These are phyloP conservation scores for Glyphotaelius pellucidus DNA, from an alignment of 2,888 invertebrate genomes.

Conservation along the genomic window DNA sequence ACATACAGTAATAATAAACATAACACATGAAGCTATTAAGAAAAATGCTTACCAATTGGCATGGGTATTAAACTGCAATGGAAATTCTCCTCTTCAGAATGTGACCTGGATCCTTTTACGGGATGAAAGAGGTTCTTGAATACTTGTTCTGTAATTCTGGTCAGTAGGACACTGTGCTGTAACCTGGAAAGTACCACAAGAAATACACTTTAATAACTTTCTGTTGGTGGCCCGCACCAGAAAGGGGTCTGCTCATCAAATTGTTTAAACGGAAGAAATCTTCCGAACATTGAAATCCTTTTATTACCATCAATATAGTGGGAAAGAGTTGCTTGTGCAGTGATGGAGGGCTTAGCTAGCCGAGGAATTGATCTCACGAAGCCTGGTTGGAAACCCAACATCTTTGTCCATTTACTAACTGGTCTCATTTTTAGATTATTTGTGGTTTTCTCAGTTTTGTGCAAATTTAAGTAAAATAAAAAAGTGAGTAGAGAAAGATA, in stretches of 20 bases:
- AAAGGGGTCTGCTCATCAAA: no score
- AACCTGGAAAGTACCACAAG: constrained; percentile 70
- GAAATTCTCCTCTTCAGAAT: constrained; percentile 56
- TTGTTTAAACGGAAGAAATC: no score
- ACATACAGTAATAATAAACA: no score
- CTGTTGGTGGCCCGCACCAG: no score
- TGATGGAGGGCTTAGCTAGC: no score
- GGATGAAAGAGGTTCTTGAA: constrained; percentile 75
- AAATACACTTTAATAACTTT: background rate
- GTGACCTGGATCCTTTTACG: constrained; percentile 42
- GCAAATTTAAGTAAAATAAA: background rate
- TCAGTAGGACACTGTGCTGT: constrained; percentile 75
- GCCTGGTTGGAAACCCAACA: background rate
- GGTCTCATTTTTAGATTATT: background rate
- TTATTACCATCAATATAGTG: no score
- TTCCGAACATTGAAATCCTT: no score
- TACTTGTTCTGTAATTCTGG: constrained; percentile 76
- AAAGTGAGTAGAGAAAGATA: background rate
- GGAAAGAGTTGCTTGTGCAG: no score
- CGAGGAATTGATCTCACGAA: background rate
- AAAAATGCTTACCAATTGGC: constrained; percentile 70
- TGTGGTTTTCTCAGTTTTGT: background rate
- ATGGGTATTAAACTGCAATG: constrained; percentile 70
- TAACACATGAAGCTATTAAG: background rate
- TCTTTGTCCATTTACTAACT: background rate